These are phyloP conservation scores for Heterotis niloticus DNA, from an alignment of 2,113 vertebrate genomes.

Conservation along the genomic window DNA sequence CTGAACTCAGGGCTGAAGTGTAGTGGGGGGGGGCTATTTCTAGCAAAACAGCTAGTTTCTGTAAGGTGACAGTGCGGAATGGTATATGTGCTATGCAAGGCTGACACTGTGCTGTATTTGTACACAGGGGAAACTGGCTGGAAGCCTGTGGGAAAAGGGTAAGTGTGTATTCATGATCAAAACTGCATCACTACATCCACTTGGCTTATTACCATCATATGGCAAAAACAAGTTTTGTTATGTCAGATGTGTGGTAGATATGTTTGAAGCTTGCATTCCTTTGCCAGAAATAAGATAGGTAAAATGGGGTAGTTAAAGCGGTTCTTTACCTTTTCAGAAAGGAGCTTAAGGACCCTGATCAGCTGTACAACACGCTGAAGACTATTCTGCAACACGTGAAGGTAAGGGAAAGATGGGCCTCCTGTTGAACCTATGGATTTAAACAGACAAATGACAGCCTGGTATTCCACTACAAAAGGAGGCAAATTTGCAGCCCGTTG, in stretches of 20 bases:
- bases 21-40: too few relatives aligned
- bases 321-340: slow-evolving; percentile 65
- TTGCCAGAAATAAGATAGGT: neutral
- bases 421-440: neutral
- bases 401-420: slow-evolving; percentile 59
- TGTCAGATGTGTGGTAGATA: neutral
- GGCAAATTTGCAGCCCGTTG: too few relatives aligned
- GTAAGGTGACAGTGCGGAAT: neutral
- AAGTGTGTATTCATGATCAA: slow-evolving; percentile 18
- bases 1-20: too few relatives aligned
- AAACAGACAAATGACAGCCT: neutral
- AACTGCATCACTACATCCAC: neutral
- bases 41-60: too few relatives aligned
- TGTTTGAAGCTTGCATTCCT: neutral
- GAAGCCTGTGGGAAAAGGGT: slow-evolving; percentile 90
- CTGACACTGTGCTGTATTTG: slow-evolving; percentile 16
- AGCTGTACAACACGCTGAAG: slow-evolving; percentile 89
- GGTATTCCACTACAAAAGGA: too few relatives aligned
- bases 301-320: too few relatives aligned
- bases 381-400: slow-evolving; percentile 95
- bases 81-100: neutral
- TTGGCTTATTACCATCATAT: neutral
- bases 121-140: slow-evolving; percentile 92
- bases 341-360: slow-evolving; percentile 92
- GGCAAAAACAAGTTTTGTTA: neutral